These are phyloP conservation scores for Pavo muticus DNA, from an alignment of 2,113 vertebrate genomes.

Conservation along the genomic window DNA sequence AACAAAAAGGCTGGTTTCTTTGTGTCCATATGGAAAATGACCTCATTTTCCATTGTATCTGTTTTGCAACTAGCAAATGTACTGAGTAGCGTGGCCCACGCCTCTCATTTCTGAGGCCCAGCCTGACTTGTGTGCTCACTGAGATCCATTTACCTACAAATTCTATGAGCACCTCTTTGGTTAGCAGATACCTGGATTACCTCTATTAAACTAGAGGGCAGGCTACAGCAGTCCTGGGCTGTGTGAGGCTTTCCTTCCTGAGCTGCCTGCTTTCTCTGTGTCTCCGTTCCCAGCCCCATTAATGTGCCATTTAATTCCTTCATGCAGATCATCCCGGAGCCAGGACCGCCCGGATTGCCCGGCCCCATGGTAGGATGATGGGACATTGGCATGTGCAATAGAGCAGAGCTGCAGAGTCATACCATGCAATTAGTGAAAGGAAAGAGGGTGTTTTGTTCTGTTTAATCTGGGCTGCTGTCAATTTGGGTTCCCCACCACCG, in stretches of 20 bases:
- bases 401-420: not conserved
- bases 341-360: slow-evolving; percentile 89
- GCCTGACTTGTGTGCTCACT: not conserved
- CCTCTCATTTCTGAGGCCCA: not conserved
- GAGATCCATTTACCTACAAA: not conserved
- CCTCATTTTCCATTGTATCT: not conserved
- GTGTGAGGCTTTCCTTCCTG: not conserved
- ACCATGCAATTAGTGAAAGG: not conserved
- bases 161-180: not conserved
- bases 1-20: not conserved
- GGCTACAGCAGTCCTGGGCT: not conserved
- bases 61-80: not conserved
- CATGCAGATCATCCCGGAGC: slow-evolving; percentile 90
- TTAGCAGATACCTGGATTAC: not conserved
- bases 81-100: fast-evolving
- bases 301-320: not conserved
- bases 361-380: slow-evolving; percentile 81
- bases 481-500: fast-evolving
- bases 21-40: not conserved
- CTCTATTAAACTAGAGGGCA: not conserved
- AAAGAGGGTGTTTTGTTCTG: not conserved
- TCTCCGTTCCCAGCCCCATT: not conserved
- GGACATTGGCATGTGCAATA: fast-evolving
- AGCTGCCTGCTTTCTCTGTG: not conserved
- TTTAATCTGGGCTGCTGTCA: not conserved